These are phyloP conservation scores for Cryptotis parvus DNA, from an alignment of 2,113 vertebrate species.

Conservation along the genomic window DNA sequence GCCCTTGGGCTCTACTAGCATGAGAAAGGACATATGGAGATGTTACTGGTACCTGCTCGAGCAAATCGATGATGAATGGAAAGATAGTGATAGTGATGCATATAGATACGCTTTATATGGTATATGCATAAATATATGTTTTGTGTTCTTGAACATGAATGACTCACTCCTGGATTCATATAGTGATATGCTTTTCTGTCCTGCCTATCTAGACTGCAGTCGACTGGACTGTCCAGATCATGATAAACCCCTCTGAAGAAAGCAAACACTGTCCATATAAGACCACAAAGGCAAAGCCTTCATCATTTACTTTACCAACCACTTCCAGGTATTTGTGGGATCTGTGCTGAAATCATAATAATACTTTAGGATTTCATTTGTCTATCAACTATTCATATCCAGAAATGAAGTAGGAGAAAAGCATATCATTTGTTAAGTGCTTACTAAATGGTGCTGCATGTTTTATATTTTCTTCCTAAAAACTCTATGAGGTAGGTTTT, in stretches of 20 bases:
- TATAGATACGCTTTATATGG: too few species aligned
- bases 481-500: not conserved
- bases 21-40: too few species aligned
- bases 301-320: constrained; percentile 84
- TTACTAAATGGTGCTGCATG: not conserved
- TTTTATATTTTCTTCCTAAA: not conserved
- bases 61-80: too few species aligned
- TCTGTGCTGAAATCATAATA: not conserved
- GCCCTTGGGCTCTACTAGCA: too few species aligned
- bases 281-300: constrained; percentile 69
- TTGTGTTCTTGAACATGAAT: too few species aligned
- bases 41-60: too few species aligned
- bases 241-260: constrained; percentile 75
- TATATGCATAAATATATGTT: too few species aligned
- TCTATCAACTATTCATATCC: not conserved
- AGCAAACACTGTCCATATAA: constrained; percentile 81
- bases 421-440: not conserved
- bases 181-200: constrained; percentile 7
- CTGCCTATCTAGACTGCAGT: constrained; percentile 84
- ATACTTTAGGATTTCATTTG: not conserved
- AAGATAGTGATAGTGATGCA: too few species aligned
- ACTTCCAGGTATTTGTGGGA: constrained; percentile 87
- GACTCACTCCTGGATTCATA: not conserved
- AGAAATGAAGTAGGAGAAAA: not conserved
- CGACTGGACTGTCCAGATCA: constrained; percentile 90